Evolutionary conservation across 2,113 vertebrate species (phyloP), one percentile per base, ranked within the genome.

Genomic region (Ursus arctos): DNA sequence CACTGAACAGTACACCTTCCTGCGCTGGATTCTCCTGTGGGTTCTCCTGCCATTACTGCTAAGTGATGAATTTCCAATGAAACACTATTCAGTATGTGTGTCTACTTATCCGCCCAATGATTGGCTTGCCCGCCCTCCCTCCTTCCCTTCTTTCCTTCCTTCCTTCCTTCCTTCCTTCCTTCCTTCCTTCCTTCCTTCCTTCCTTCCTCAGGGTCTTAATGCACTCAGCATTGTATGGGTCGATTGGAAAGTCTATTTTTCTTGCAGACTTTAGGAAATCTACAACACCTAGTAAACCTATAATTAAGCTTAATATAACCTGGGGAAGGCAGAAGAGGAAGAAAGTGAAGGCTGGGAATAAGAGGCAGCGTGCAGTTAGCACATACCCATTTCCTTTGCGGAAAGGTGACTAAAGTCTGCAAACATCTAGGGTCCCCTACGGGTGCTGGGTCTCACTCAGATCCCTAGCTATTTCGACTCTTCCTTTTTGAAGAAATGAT

Each of bases 241-340:
- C 4, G 0, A 79, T 96, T 51, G 15, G 72, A 94, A 96, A 83
- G 95, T 77, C 55, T 88, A 12, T 83, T 92, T 97, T 89, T 83
- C 84, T 87, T 92, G 61, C 76, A 90, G 85, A 77, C 65, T 77
- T 63, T 86, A 72, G 84, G 84, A 97, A 74, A 67, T 67, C 87
- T 88, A 67, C 55, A 95, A 83, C 83, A 81, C 63, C 88, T 72
- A 74, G 63, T 53, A 57, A 96, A 67, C 53, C 67, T 94, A 55
- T 76, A 26, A 93, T 88, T 91, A 84, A 96, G 51, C 47, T 91
- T 86, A 47, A 59, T 84, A 90, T 76, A 96, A 92, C 63, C 88
- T 40, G 47, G n/a, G 15, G 4, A 94, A 79, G 74, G 67, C 61
- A 67, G 63, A 92, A 63, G 18, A 77, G 77, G 72, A 74, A 40